Evolutionary conservation across 2,113 vertebrate species (phyloP).

Genomic region (Pteropus alecto): DNA sequence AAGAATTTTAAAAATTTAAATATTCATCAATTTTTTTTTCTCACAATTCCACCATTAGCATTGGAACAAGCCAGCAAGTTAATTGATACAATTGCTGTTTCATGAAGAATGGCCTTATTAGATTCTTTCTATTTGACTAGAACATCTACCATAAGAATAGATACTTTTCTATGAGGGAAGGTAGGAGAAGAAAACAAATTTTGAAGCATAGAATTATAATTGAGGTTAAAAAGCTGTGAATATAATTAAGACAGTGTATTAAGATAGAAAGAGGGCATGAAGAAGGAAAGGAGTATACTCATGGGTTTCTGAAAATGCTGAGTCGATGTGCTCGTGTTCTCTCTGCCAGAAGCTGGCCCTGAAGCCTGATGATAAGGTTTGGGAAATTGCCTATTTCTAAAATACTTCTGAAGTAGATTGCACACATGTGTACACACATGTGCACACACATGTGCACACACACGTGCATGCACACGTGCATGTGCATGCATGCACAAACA

Average conservation of each 20-base stretch:
- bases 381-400: not conserved
- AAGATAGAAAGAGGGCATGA: not conserved
- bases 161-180: constrained; percentile 1
- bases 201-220: not conserved
- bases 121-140: constrained; percentile 19
- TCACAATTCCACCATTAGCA: not conserved
- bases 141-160: not conserved
- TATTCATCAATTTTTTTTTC: not conserved
- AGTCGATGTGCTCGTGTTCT: not conserved
- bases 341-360: not conserved
- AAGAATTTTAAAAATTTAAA: not conserved
- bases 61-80: not conserved
- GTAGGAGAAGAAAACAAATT: not conserved
- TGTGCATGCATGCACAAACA: not conserved
- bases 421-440: not conserved
- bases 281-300: not conserved
- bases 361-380: not conserved
- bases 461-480: no score
- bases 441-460: not conserved
- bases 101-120: not conserved
- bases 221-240: not conserved
- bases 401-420: not conserved
- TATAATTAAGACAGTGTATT: not conserved
- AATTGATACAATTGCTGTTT: not conserved
- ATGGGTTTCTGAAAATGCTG: not conserved